Conservation (phyloP, 2,888 invertebrate species). For the Stenotaenia linearis region DNA sequence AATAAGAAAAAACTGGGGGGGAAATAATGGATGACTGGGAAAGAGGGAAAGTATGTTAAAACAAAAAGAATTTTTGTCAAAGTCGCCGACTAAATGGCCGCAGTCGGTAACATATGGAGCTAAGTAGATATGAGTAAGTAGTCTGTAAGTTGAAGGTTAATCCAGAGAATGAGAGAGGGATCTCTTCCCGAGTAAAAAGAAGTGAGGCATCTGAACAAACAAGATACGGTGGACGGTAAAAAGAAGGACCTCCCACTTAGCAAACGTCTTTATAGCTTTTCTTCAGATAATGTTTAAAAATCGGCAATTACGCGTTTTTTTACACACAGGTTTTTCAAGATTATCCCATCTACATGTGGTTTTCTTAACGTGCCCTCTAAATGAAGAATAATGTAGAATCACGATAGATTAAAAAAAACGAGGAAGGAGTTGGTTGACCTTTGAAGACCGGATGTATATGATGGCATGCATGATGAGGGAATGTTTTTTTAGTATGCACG, state of each 20-base stretch:
- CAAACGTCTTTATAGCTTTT: slow-evolving; percentile 7
- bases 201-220: slow-evolving; percentile 17
- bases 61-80: not conserved
- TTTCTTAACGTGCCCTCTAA: not conserved
- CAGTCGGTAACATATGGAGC: not conserved
- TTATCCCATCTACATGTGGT: slow-evolving; percentile 6
- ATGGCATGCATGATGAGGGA: not conserved
- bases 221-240: not conserved
- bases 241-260: slow-evolving; percentile 14
- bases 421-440: not conserved
- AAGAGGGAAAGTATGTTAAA: not conserved
- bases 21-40: not conserved
- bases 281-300: not conserved
- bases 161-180: not conserved
- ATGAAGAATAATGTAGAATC: not conserved
- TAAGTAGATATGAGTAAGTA: slow-evolving; percentile 21
- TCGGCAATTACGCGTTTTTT: not conserved
- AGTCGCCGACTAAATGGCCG: slow-evolving; percentile 2
- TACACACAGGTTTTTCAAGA: not conserved
- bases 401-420: not conserved
- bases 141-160: slow-evolving; percentile 5
- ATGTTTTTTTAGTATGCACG: slow-evolving; percentile 26
- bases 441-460: slow-evolving; percentile 10
- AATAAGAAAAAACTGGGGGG: not conserved
- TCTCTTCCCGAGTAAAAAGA: not conserved